Evolutionary conservation across 2,113 vertebrate species (phyloP).

Genomic region (Pituophis catenifer): DNA sequence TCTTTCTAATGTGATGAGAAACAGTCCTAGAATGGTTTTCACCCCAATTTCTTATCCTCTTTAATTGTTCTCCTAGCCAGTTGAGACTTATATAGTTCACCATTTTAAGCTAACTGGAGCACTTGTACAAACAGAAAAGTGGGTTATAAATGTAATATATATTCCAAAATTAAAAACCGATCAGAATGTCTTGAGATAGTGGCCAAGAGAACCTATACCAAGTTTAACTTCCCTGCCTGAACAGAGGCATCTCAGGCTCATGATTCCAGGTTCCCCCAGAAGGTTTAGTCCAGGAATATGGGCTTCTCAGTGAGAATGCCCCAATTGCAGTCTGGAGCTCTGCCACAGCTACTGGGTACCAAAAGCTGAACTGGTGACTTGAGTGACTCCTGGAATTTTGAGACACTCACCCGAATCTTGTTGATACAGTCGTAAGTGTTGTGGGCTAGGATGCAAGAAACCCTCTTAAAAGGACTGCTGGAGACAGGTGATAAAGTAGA

Average conservation of each 20-base stretch:
- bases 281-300: not conserved
- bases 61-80: not conserved
- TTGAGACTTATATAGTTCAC: not conserved
- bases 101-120: not conserved
- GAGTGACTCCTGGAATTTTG: not conserved
- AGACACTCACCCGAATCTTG: conserved; percentile 80
- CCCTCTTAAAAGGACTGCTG: conserved; percentile 66
- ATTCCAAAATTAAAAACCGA: not conserved
- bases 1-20: not conserved
- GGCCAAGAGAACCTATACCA: not conserved
- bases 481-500: conserved; percentile 65
- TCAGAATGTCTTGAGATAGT: not conserved
- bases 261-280: not conserved
- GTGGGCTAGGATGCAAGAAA: conserved; percentile 82
- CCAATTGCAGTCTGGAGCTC: not conserved
- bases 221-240: not conserved
- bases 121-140: not conserved
- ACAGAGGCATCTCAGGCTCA: not conserved
- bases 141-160: not conserved
- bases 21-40: not conserved
- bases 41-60: not conserved
- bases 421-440: conserved; percentile 81
- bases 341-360: not conserved
- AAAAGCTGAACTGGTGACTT: not conserved
- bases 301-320: not conserved